These are phyloP conservation scores for Bhutanitis thaidina DNA, from an alignment of 2,888 invertebrate species.

Conservation along the genomic window DNA sequence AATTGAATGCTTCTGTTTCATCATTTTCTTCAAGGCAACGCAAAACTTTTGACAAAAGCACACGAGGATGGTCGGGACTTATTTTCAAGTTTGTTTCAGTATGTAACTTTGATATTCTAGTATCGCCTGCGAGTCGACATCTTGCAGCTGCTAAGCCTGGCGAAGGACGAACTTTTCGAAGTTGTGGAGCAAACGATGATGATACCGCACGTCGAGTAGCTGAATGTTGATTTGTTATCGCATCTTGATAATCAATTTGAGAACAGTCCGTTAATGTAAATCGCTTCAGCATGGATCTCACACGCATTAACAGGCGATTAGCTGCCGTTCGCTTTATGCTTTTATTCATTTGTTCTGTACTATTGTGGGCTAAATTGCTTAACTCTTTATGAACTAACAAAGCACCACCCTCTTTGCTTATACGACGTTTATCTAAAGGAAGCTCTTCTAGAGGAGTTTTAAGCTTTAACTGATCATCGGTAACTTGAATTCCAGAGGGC, in stretches of 20 bases:
- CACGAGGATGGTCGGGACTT: slow-evolving; percentile 42
- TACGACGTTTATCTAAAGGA: slow-evolving; percentile 46
- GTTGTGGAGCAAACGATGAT: slow-evolving; percentile 63
- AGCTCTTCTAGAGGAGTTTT: slow-evolving; percentile 42
- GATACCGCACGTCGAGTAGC: slow-evolving; percentile 61
- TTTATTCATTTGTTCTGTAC: slow-evolving; percentile 57
- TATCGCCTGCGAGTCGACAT: slow-evolving; percentile 51
- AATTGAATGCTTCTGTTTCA: slow-evolving; percentile 45
- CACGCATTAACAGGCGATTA: slow-evolving; percentile 55
- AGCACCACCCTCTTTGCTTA: slow-evolving; percentile 61
- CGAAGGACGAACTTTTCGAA: slow-evolving; percentile 40
- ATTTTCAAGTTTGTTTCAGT: slow-evolving; percentile 41
- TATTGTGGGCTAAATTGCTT: slow-evolving; percentile 50
- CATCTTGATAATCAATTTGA: slow-evolving; percentile 57
- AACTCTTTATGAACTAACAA: slow-evolving; percentile 66
- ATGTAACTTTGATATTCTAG: slow-evolving; percentile 44
- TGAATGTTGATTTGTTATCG: slow-evolving; percentile 59
- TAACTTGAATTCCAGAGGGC: slow-evolving; percentile 35
- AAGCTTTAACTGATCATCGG: slow-evolving; percentile 41
- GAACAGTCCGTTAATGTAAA: slow-evolving; percentile 56
- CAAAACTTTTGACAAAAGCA: slow-evolving; percentile 51
- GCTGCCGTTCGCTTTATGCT: slow-evolving; percentile 67
- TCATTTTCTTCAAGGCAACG: slow-evolving; percentile 53
- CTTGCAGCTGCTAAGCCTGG: slow-evolving; percentile 46
- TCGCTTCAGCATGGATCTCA: slow-evolving; percentile 59